Evolutionary conservation across 2,113 vertebrate genomes (phyloP).

Genomic region (Orientallactaga bullata): DNA sequence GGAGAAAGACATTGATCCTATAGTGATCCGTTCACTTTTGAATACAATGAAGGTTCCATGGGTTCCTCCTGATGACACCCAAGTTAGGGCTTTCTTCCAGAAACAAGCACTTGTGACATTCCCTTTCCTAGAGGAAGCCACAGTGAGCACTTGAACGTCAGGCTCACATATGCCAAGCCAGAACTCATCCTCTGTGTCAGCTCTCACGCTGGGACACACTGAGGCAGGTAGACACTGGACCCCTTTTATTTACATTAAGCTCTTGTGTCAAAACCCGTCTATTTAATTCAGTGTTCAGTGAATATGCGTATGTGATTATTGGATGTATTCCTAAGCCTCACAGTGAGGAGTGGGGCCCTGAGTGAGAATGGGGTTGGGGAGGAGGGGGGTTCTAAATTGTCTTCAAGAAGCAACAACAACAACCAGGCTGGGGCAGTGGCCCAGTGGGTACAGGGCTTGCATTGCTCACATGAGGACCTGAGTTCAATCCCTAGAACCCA

Average conservation of each 20-base stretch:
- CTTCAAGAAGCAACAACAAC: background rate
- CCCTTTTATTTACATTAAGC: background rate
- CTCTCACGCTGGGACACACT: fast-evolving
- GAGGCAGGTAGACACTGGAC: background rate
- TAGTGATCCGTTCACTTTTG: background rate
- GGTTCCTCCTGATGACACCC: fast-evolving
- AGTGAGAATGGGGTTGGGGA: background rate
- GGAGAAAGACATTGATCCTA: fast-evolving
- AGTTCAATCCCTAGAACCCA: no score
- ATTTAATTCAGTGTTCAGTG: background rate
- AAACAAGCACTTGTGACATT: fast-evolving
- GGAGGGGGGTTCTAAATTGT: fast-evolving
- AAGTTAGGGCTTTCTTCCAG: fast-evolving
- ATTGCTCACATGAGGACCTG: no score
- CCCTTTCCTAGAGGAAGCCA: fast-evolving
- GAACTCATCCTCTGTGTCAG: fast-evolving
- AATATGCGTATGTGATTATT: fast-evolving
- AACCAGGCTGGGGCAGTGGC: no score
- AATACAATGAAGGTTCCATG: background rate
- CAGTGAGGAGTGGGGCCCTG: fast-evolving
- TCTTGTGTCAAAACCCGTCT: background rate
- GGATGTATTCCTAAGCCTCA: background rate
- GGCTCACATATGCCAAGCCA: background rate
- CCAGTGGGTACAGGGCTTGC: no score
- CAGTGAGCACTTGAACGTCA: no score